Conservation (phyloP, 2,113 vertebrate genomes). For the Eulacestoma nigropectus region DNA sequence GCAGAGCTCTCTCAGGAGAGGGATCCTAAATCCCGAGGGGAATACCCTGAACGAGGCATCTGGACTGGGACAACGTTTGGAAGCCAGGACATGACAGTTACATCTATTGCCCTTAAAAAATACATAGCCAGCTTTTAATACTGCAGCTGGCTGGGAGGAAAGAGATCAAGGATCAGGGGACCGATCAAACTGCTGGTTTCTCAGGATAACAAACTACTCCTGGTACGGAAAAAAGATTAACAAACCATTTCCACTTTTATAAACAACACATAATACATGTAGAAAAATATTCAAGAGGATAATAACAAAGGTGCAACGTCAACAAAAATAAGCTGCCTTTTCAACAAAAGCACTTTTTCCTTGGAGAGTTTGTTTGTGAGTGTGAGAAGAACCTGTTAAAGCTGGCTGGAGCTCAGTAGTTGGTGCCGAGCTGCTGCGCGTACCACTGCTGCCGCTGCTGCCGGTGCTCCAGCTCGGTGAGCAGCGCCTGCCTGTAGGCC, state of each 20-base stretch:
- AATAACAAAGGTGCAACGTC: conserved; percentile 70
- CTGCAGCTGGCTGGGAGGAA: background rate
- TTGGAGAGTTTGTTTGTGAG: background rate
- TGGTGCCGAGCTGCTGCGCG: conserved; percentile 60
- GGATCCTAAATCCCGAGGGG: background rate
- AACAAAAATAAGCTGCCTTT: conserved; percentile 70
- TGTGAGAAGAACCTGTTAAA: background rate
- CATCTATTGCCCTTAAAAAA: conserved; percentile 3
- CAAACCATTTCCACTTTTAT: conserved; percentile 16
- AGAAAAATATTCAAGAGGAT: conserved; percentile 63
- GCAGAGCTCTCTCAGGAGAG: background rate
- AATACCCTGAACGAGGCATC: background rate
- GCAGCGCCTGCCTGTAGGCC: conserved; percentile 90
- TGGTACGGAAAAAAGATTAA: background rate
- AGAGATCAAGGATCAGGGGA: background rate
- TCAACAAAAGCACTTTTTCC: conserved; percentile 50
- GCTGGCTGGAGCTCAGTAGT: background rate
- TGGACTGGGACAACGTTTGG: background rate
- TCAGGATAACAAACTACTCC: conserved; percentile 40
- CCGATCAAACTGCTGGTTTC: background rate
- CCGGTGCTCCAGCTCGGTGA: conserved; percentile 87
- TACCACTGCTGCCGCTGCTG: conserved; percentile 95
- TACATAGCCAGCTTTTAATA: background rate
- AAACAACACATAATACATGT: conserved; percentile 64
- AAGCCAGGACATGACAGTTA: background rate